A percentile compares a stretch with the other conserved stretches of the same genome.
Conservation (phyloP, 2,797 vertebrate species). For the Falco columbarius region DNA sequence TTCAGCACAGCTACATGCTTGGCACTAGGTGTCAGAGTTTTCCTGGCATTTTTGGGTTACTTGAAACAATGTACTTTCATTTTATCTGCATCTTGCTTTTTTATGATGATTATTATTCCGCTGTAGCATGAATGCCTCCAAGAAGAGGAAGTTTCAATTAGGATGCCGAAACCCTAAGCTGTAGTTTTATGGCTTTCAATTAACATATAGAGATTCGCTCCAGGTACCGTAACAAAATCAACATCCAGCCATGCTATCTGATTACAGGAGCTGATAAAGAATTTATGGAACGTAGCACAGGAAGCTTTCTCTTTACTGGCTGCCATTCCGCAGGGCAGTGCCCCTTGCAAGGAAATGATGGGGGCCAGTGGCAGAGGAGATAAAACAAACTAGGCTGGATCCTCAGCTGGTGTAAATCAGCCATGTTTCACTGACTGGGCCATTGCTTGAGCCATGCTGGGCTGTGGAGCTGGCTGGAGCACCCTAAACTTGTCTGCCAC, state of each 20-base stretch:
- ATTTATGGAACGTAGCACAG: conserved; percentile 57
- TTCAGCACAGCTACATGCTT: accelerated
- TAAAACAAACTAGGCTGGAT: neutral
- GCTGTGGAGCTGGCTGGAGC: neutral
- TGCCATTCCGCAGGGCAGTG: conserved; percentile 15
- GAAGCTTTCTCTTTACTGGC: conserved; percentile 44
- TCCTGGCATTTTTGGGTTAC: neutral
- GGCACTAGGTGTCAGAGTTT: neutral
- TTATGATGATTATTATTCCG: conserved; percentile 1
- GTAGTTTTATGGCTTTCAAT: conserved; percentile 71
- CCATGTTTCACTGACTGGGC: neutral
- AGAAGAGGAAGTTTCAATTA: conserved; percentile 68
- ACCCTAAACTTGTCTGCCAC: neutral
- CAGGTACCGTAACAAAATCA: conserved; percentile 74
- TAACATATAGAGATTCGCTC: conserved; percentile 69
- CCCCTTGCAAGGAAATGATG: neutral
- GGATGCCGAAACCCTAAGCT: conserved; percentile 58
- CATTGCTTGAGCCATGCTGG: neutral
- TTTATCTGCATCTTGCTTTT: conserved; percentile 13
- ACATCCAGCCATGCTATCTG: conserved; percentile 68
- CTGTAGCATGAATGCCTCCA: conserved; percentile 13
- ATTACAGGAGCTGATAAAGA: conserved; percentile 70
- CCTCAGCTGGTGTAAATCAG: neutral
- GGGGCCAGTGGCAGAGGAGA: conserved; percentile 10
- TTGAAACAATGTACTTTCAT: neutral